These are phyloP conservation scores for Cheilinus undulatus DNA, from an alignment of 2,113 vertebrate species.

Conservation along the genomic window DNA sequence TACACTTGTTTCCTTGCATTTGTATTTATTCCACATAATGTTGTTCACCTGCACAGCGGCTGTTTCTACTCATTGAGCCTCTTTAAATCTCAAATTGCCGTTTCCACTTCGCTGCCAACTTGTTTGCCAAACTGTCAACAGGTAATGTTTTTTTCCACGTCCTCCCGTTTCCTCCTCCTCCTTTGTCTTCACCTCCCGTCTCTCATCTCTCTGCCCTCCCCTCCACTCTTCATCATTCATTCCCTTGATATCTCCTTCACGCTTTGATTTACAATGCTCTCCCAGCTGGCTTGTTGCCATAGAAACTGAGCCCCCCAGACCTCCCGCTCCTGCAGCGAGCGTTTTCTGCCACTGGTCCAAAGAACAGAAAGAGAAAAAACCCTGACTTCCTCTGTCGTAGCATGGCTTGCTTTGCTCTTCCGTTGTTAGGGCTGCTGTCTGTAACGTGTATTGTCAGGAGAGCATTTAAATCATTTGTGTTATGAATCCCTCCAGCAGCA, in stretches of 20 bases:
- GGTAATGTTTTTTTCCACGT: constrained; percentile 67
- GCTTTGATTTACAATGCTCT: constrained; percentile 77
- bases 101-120: constrained; percentile 71
- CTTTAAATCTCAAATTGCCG: constrained; percentile 17
- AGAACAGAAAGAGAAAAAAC: constrained; percentile 41
- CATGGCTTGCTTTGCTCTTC: not conserved
- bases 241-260: constrained; percentile 78
- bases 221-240: constrained; percentile 65
- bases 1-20: not conserved
- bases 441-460: constrained; percentile 15
- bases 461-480: constrained; percentile 1
- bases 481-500: constrained; percentile 14
- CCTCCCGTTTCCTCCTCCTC: constrained; percentile 9
- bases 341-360: constrained; percentile 62
- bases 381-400: constrained; percentile 26
- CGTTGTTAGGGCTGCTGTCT: constrained; percentile 1
- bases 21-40: not conserved
- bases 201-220: constrained; percentile 33
- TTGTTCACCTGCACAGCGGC: not conserved
- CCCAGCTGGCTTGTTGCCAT: constrained; percentile 82
- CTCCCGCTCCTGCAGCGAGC: constrained; percentile 47
- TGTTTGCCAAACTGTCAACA: constrained; percentile 78
- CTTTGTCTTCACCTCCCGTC: constrained; percentile 40
- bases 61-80: not conserved
- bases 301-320: constrained; percentile 78